A percentile compares a stretch with the other conserved stretches of the same genome.
These are phyloP conservation scores for Spheniscus humboldti DNA, from an alignment of 2,797 vertebrate genomes.

Conservation along the genomic window DNA sequence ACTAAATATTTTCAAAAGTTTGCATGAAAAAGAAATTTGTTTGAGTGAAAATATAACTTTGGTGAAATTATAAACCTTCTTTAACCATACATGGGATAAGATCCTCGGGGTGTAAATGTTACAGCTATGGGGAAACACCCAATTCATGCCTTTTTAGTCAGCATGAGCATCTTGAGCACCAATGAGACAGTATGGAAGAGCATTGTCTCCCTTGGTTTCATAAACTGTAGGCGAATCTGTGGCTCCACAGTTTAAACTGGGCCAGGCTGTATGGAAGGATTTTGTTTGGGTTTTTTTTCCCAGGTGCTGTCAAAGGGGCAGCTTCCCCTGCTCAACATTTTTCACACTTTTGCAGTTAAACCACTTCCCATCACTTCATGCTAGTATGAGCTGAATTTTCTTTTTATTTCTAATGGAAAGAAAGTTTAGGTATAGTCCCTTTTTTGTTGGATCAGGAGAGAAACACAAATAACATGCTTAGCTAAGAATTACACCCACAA, in stretches of 20 bases:
- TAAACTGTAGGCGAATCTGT: background rate
- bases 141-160: background rate
- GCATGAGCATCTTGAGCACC: background rate
- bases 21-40: background rate
- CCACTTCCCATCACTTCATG: background rate
- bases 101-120: background rate
- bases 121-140: background rate
- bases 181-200: background rate
- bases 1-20: background rate
- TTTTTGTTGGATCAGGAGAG: background rate
- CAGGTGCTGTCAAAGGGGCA: background rate
- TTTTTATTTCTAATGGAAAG: background rate
- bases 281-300: background rate
- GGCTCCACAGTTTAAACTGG: background rate
- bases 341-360: background rate
- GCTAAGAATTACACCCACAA: slow-evolving; percentile 17
- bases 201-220: background rate
- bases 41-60: background rate
- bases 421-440: background rate
- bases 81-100: background rate
- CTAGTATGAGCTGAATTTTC: background rate
- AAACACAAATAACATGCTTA: background rate
- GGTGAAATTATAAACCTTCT: background rate
- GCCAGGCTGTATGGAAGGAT: background rate
- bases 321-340: background rate